Evolutionary conservation across 1,140 invertebrate genomes (phyloP), one percentile per base, ranked within the genome.

Genomic region (Penaeus indicus): DNA sequence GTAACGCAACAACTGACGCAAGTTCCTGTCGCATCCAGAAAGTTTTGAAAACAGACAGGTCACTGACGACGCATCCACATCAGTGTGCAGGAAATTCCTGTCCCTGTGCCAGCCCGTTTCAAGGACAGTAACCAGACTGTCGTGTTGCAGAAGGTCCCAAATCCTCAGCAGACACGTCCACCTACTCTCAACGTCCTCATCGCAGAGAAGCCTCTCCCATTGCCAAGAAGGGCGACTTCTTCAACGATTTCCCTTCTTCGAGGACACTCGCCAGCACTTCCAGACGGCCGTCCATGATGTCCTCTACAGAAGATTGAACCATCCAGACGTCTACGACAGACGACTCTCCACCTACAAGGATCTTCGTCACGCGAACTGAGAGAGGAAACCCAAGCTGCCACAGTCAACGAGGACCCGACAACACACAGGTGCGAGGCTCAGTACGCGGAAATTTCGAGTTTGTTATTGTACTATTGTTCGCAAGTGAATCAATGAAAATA

Each of bases 201-300:
- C 11, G n/a, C 32, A 42, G 32, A 27, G 22, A 88, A 61, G 60
- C 27, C 81, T 32, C 18, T 88, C 42, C 86, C 38, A 88, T 88
- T 61, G 27, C 25, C 19, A 83, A 88, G 69, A 83, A 84, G 27
- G 86, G 86, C 0, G 54, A 47, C 32, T 88, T 88, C 86, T 88
- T 88, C 62, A 79, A 88, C 27, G 86, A 88, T 72, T 27, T 81
- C 27, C 80, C 69, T 88, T 75, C 80, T 88, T 88, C 22, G 86
- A 88, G 60, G 86, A 88, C n/a, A 62, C 80, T 22, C 86, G 86
- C 16, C n/a, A 83, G 47, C 47, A 75, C 42, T 88, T 69, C 86
- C 86, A 88, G 86, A 78, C 22, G 25, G 86, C 86, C 27, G 61
- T 88, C 27, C 81, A 75, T n/a, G 54, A 78, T 3, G 81, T 88